Conservation (phyloP, 2,888 invertebrate species). For the Pycnomerus fuliginosus region DNA sequence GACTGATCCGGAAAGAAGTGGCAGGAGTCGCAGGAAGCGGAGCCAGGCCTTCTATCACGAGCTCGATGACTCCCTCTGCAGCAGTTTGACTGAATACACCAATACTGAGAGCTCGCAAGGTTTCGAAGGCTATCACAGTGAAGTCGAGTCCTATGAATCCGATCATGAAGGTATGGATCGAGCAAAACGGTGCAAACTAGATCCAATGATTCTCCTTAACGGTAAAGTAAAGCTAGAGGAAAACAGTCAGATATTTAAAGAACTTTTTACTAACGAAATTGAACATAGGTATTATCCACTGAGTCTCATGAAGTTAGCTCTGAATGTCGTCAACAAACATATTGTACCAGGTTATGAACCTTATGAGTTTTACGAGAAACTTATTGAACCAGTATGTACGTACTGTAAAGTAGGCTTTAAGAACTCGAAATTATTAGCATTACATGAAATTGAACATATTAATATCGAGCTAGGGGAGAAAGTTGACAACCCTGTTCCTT, state of each 20-base stretch:
- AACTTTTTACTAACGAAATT: slow-evolving; percentile 31
- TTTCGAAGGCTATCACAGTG: slow-evolving; percentile 38
- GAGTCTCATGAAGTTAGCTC: slow-evolving; percentile 39
- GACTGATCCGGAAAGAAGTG: slow-evolving; percentile 29
- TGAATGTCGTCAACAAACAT: slow-evolving; percentile 44
- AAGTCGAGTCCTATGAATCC: slow-evolving; percentile 38
- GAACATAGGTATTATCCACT: slow-evolving; percentile 43
- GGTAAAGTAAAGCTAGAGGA: not conserved
- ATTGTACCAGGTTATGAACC: slow-evolving; percentile 42
- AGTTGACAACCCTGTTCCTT: slow-evolving; percentile 44
- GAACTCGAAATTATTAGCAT: slow-evolving; percentile 42
- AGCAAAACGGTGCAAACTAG: slow-evolving; percentile 25
- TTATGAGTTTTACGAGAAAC: slow-evolving; percentile 26
- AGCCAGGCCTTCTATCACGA: slow-evolving; percentile 42
- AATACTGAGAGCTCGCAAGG: slow-evolving; percentile 41
- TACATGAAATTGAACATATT: slow-evolving; percentile 48
- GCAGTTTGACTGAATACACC: slow-evolving; percentile 42
- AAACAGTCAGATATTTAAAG: slow-evolving; percentile 20
- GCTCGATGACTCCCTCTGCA: slow-evolving; percentile 45
- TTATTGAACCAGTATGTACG: slow-evolving; percentile 40
- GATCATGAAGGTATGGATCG: slow-evolving; percentile 20
- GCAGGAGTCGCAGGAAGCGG: slow-evolving; percentile 36
- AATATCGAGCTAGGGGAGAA: slow-evolving; percentile 44
- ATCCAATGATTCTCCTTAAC: too few relatives aligned
- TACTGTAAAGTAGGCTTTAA: slow-evolving; percentile 44